Evolutionary conservation across 2,888 invertebrate genomes (phyloP).

Genomic region (Leucoma salicis): DNA sequence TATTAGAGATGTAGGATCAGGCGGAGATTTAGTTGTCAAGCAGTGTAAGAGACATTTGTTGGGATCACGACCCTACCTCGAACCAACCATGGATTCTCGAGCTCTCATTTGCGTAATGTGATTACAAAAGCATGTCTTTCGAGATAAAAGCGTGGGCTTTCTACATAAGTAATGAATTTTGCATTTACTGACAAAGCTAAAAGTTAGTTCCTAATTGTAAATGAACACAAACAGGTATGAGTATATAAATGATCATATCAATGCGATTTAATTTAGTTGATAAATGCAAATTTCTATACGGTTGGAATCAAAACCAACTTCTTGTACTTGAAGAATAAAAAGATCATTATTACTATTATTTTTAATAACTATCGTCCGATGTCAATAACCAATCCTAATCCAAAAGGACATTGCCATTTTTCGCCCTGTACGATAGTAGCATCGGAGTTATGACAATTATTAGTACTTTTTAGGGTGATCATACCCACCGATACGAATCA

Average conservation of each 20-base stretch:
- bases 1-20: slow-evolving; percentile 44
- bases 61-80: slow-evolving; percentile 73
- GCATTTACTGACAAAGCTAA: slow-evolving; percentile 55
- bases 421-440: too few relatives aligned
- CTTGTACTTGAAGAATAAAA: too few relatives aligned
- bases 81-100: slow-evolving; percentile 71
- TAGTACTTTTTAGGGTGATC: too few relatives aligned
- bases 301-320: too few relatives aligned
- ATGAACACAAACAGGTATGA: slow-evolving; percentile 24
- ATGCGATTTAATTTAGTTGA: slow-evolving; percentile 14
- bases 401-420: too few relatives aligned
- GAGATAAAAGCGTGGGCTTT: slow-evolving; percentile 75
- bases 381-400: too few relatives aligned
- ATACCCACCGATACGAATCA: too few relatives aligned
- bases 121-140: slow-evolving; percentile 80
- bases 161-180: slow-evolving; percentile 78
- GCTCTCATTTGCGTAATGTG: slow-evolving; percentile 80
- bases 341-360: too few relatives aligned
- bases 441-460: too few relatives aligned
- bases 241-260: slow-evolving; percentile 30
- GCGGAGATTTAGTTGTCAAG: slow-evolving; percentile 57
- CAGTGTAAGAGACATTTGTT: slow-evolving; percentile 69
- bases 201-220: slow-evolving; percentile 56
- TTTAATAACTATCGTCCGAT: too few relatives aligned
- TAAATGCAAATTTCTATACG: too few relatives aligned